Conservation (phyloP, 2,113 vertebrate species). For the Carassius gibelio region DNA sequence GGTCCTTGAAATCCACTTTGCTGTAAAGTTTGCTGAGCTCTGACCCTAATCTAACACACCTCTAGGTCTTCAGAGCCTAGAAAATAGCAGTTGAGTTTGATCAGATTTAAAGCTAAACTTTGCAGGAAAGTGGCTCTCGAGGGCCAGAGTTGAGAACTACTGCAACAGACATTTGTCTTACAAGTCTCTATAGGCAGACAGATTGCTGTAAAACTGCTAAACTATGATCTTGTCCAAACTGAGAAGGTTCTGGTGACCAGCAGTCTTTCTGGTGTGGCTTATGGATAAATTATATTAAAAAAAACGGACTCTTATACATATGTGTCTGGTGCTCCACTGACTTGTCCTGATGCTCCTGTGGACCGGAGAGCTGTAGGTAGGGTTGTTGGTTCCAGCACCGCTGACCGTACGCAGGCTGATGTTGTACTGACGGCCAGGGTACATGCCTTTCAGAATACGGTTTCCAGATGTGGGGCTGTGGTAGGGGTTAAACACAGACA, state of each 20-base stretch:
- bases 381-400: conserved; percentile 61
- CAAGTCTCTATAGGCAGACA: too few relatives aligned
- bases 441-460: conserved; percentile 85
- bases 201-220: too few relatives aligned
- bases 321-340: conserved; percentile 69
- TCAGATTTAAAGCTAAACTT: not conserved
- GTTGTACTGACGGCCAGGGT: conserved; percentile 87
- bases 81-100: not conserved
- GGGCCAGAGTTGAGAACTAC: not conserved
- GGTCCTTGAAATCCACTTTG: not conserved
- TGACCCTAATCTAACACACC: not conserved
- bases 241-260: not conserved
- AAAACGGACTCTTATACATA: not conserved
- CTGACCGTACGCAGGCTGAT: conserved; percentile 87
- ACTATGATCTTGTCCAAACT: not conserved
- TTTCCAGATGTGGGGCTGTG: conserved; percentile 70
- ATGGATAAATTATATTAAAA: not conserved
- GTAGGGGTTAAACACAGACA: conserved; percentile 87
- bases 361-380: conserved; percentile 82
- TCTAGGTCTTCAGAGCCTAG: not conserved
- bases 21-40: not conserved
- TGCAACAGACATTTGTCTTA: not conserved
- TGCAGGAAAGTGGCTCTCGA: not conserved
- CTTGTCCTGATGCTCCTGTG: conserved; percentile 87
- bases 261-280: too few relatives aligned